Base-by-base conservation (phyloP, 2,113 vertebrate genomes). In the Boleophthalmus pectinirostris region DNA sequence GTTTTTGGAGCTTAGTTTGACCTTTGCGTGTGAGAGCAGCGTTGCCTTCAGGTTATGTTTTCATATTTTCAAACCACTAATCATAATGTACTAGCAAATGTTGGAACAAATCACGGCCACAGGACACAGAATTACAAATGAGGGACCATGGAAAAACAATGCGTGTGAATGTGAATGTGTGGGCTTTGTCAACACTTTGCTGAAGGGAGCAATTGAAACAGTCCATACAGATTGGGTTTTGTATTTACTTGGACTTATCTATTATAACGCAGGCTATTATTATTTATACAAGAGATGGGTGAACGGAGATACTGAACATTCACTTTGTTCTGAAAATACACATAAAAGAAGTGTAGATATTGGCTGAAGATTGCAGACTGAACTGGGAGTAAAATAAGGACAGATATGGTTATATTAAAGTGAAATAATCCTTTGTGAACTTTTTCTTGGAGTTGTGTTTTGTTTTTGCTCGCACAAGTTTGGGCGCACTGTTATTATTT, bases 1-100 rank as follows among this genome's bases (percentile, higher is more conserved):
- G 11, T 69, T 12, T 25, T 35, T 33, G 12, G 56, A n/a, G 10
- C 33, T 25, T 21, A n/a, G 24, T 66, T 51, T 14, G 16, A n/a
- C 21, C n/a, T 75, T 29, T 11, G 65, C 16, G 23, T 75, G 38
- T 72, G 10, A 21, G n/a, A 38, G 66, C 45, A 43, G 60, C 33
- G 0, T 11, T 46, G 64, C 64, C 69, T 66, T 45, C 7, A 45
- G 69, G 43, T 73, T 47, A 2, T 35, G 20, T 63, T 29, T 58
- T 46, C 38, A n/a, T 33, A 20, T 51, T 46, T 68, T 61, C 35
- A 21, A 68, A 46, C 45, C 68, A 25, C 35, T 21, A 38, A 72
- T 74, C 66, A 53, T 45, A 69, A 49, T 70, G 15, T 78, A 64
- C 60, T 10, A 16, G 13, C n/a, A 43, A 46, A 73, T 58, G 23